phyloP scores from a whole-genome alignment of 2,797 vertebrate genomes.

The Meriones psammophilus region DNA sequence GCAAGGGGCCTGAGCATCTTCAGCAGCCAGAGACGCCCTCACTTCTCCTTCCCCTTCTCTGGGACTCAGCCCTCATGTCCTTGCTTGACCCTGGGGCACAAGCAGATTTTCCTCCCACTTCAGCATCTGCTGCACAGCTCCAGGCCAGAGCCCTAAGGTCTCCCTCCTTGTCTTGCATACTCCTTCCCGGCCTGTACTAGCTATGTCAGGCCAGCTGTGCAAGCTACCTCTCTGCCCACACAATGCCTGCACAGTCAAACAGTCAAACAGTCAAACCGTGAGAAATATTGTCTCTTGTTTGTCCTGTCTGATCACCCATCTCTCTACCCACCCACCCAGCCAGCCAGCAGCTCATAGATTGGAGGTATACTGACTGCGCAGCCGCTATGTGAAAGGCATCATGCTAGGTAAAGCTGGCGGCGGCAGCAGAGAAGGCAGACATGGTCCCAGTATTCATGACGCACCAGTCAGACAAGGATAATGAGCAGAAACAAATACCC shows the following conservation, averaged over 20 bases:
- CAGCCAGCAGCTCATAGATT: neutral
- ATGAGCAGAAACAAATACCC: neutral
- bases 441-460: neutral
- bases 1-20: neutral
- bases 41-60: neutral
- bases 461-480: neutral
- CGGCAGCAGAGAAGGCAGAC: neutral
- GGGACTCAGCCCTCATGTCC: fast-evolving
- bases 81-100: neutral
- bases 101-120: no score
- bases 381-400: neutral
- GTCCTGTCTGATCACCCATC: neutral
- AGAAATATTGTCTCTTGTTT: neutral
- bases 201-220: no score
- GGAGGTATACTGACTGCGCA: neutral
- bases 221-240: neutral
- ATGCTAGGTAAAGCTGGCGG: fast-evolving
- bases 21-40: neutral
- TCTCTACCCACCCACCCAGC: neutral
- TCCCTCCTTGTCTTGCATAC: neutral
- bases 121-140: neutral
- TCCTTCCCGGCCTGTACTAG: neutral
- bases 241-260: neutral
- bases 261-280: neutral
- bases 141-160: neutral